Evolutionary conservation across 2,888 invertebrate genomes (phyloP), one percentile per base, ranked within the genome.

Genomic region (Yponomeuta evonymella): DNA sequence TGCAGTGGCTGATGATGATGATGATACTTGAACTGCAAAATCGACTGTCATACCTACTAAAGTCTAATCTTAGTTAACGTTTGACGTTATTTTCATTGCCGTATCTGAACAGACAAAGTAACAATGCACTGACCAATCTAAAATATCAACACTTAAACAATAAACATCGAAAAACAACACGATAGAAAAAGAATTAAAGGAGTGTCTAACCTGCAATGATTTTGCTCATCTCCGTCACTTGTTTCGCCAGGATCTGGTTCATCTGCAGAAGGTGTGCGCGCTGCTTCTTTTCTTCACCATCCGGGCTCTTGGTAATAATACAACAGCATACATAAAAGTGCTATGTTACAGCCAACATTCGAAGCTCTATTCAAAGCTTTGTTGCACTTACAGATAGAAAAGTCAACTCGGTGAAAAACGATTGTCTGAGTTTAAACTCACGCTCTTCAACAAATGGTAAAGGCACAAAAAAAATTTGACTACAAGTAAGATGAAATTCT

Each of bases 211-310:
- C 98, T 89, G 98, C 98, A 79, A 98, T 97, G 84, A 97, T 96
- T 94, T 97, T 97, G 93, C 97, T 98, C 94, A 97, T 97, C 90
- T 97, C 97, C 94, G 97, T 98, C 79, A 98, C 98, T 93, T 97
- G 97, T 86, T 97, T 96, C 73, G 98, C 98, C 78, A 98, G 93
- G 79, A 97, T 96, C 90, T 98, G 98, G 93, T 97, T 97, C 79
- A 98, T 93, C 83, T 97, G 97, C 74, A 98, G 94, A 79, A 98
- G 93, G 85, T 97, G 97, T 79, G 98, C 97, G 71, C 98, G 94
- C 83, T 97, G 97, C 77, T 96, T 94, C 89, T 97, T 97, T 85
- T 98, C 97, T 79, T 96, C 96, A 70, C 94, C 95, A 74, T 96
- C 94, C 82, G 96, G 96, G 83, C 95, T 95, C 88, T 96, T 77